Evolutionary conservation across 1,140 invertebrate genomes (phyloP).

Genomic region (Matsumurasca onukii): DNA sequence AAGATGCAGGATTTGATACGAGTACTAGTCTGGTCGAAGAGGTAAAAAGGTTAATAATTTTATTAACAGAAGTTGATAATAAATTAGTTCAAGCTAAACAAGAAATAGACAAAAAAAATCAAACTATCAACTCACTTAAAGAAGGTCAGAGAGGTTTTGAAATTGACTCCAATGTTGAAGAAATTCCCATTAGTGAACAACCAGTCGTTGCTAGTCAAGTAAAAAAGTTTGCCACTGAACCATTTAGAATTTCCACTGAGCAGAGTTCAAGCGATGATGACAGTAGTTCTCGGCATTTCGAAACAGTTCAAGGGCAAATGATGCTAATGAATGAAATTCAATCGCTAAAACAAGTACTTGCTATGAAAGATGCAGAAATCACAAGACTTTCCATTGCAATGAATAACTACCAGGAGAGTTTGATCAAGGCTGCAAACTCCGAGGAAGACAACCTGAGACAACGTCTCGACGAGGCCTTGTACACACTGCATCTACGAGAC

Average conservation of each 20-base stretch:
- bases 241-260: slow-evolving; percentile 14
- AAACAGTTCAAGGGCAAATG: not conserved
- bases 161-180: not conserved
- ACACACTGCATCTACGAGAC: slow-evolving; percentile 85
- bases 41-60: not conserved
- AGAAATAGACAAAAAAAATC: slow-evolving; percentile 18
- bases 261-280: slow-evolving; percentile 22
- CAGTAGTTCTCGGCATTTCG: not conserved
- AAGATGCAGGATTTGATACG: not conserved
- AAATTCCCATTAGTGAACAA: not conserved
- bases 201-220: not conserved
- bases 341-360: slow-evolving; percentile 9
- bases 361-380: slow-evolving; percentile 33
- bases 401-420: slow-evolving; percentile 28
- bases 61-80: not conserved
- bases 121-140: not conserved
- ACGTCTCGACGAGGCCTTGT: slow-evolving; percentile 78
- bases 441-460: slow-evolving; percentile 41
- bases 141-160: not conserved
- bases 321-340: slow-evolving; percentile 8
- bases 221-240: not conserved
- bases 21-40: not conserved
- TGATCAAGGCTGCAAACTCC: slow-evolving; percentile 30
- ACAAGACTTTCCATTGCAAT: slow-evolving; percentile 11
- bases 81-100: not conserved